These are phyloP conservation scores for Gonioctena quinquepunctata DNA, from an alignment of 1,140 invertebrate genomes.

Conservation along the genomic window DNA sequence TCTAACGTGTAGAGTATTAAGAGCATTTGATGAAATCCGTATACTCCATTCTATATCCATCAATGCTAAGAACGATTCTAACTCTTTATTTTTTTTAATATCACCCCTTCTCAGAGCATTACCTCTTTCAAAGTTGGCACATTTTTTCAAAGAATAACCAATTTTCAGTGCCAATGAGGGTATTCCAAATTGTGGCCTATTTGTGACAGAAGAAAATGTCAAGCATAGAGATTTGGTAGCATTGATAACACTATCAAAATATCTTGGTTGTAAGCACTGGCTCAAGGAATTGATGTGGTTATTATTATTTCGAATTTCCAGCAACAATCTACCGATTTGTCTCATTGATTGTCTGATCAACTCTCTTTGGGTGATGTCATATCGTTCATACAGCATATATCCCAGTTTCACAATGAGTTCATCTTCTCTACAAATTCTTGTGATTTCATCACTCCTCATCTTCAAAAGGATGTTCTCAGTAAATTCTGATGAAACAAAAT, in stretches of 20 bases:
- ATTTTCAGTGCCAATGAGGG: not conserved
- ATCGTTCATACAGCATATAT: slow-evolving; percentile 19
- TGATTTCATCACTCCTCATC: slow-evolving; percentile 18
- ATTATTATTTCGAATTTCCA: not conserved
- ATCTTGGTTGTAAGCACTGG: slow-evolving; percentile 8
- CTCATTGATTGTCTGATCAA: slow-evolving; percentile 18
- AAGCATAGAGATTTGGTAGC: slow-evolving; percentile 4
- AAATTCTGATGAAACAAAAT: slow-evolving; percentile 3
- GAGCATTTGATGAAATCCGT: not conserved
- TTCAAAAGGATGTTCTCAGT: slow-evolving; percentile 7
- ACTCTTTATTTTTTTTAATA: not conserved
- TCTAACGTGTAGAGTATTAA: not conserved
- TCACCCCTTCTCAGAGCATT: not conserved
- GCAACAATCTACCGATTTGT: slow-evolving; percentile 15
- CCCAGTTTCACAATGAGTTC: slow-evolving; percentile 4
- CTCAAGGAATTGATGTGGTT: not conserved
- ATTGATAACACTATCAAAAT: slow-evolving; percentile 7
- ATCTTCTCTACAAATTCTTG: slow-evolving; percentile 10
- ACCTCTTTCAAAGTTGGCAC: not conserved
- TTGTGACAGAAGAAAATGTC: not conserved
- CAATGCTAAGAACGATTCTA: not conserved
- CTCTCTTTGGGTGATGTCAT: slow-evolving; percentile 10
- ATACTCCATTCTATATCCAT: not conserved
- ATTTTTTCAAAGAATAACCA: not conserved
- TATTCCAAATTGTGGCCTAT: not conserved